Evolutionary conservation across 2,888 invertebrate species (phyloP).

Genomic region (Branchipolynoe longqiensis): DNA sequence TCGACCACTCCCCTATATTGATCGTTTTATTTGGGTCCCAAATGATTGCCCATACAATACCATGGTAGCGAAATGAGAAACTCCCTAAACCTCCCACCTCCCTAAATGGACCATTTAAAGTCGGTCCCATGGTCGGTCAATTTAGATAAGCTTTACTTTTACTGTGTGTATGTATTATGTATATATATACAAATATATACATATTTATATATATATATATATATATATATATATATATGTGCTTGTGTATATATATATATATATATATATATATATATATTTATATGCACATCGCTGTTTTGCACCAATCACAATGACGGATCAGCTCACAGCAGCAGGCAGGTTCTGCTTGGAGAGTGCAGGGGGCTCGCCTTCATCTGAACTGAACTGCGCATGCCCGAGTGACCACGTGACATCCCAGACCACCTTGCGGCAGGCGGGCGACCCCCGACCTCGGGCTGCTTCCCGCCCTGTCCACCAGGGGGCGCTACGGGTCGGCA

Average conservation of each 20-base stretch:
- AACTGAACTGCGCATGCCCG: conserved; percentile 15
- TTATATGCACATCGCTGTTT: neutral
- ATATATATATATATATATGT: no score
- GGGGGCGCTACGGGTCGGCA: neutral
- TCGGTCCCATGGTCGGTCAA: no score
- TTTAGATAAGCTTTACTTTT: no score
- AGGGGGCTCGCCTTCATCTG: neutral
- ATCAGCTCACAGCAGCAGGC: neutral
- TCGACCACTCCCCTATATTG: no score
- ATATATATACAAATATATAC: no score
- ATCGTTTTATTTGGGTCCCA: no score
- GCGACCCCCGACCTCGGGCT: neutral
- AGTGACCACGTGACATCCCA: conserved; percentile 9
- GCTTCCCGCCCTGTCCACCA: conserved; percentile 1
- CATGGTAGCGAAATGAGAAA: no score
- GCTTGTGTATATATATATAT: neutral
- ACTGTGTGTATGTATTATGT: no score
- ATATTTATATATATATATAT: no score
- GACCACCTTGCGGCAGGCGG: conserved; percentile 27
- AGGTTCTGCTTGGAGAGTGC: conserved; percentile 16
- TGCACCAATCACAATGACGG: neutral
- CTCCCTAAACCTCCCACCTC: no score
- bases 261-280: neutral
- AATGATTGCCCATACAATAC: no score
- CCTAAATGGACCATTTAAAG: no score